Evolutionary conservation across 2,797 vertebrate genomes (phyloP).

Genomic region (Cryptoblepharus egeriae): DNA sequence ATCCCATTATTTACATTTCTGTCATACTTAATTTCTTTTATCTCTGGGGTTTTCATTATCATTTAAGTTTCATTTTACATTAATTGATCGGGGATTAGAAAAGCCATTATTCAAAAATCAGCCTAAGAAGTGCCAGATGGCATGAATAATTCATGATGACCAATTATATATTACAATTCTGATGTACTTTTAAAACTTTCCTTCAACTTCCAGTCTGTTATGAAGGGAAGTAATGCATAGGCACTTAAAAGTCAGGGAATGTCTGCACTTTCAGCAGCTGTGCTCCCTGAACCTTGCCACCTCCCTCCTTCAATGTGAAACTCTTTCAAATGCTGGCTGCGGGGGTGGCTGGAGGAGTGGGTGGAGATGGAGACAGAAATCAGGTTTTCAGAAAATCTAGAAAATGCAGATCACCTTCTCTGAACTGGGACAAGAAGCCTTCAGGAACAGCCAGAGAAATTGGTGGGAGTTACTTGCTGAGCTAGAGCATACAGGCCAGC

Average conservation of each 20-base stretch:
- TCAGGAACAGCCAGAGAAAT: neutral
- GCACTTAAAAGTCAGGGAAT: constrained; percentile 53
- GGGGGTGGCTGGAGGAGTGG: neutral
- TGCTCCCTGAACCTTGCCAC: constrained; percentile 17
- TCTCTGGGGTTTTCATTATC: constrained; percentile 82
- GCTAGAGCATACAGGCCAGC: neutral
- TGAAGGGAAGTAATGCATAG: constrained; percentile 56
- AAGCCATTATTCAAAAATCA: constrained; percentile 80
- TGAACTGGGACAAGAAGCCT: neutral
- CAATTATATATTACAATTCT: constrained; percentile 73
- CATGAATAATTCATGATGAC: constrained; percentile 81
- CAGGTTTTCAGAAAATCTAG: neutral
- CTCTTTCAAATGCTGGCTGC: neutral
- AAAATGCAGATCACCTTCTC: neutral
- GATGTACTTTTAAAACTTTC: constrained; percentile 72
- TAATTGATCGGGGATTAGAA: constrained; percentile 85
- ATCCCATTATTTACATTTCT: constrained; percentile 77
- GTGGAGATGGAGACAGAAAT: neutral
- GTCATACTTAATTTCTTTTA: constrained; percentile 77
- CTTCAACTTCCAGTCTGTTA: constrained; percentile 66
- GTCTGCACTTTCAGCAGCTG: neutral
- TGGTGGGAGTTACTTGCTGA: neutral
- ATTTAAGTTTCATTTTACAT: constrained; percentile 84
- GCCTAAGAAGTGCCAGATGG: constrained; percentile 72
- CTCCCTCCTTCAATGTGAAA: neutral